Base-by-base conservation (phyloP, 2,113 vertebrate species). In the Arvicanthis niloticus region DNA sequence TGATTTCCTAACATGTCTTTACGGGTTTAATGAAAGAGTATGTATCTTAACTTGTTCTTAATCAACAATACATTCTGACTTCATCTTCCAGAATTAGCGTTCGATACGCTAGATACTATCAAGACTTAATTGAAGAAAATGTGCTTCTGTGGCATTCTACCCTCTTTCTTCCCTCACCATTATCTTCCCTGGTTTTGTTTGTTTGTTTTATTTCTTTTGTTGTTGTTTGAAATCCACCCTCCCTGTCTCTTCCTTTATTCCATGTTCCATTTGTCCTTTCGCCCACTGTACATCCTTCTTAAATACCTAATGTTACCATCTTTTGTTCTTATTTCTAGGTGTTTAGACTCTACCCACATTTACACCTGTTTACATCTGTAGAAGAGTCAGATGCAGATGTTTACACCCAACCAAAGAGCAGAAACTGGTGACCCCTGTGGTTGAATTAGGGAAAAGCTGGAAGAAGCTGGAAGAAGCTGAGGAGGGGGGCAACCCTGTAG, bases 21-120 rank as follows among this genome's bases (percentile, higher is more conserved):
- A 77, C 95, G 80, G 89, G 56, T 40, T 40, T 37, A 67, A 15
- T 48, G 13, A 81, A 90, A 82, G 1, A 17, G 58, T 80, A 70
- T 82, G 84, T 91, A 95, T 70, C 81, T 94, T 84, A 80, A 97
- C 48, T 75, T 91, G 3, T 45, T 75, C 40, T 21, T 19, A 26
- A 37, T 90, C 65, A 97, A 84, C 7, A 45, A 4, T 76, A 60
- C 5, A 34, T 96, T 93, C 22, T 96, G 85, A 97, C 29, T 93
- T 13, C 21, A 26, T 11, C 67, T 11, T 75, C 88, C 48, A 84
- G 93, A 87, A 8, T 90, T 15, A 67, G 9, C 5, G 5, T 67
- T 48, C 22, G 31, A 67, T 37, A 2, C 7, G 40, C 45, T 86
- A 67, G 29, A 21, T 67, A 34, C 29, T 48, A 12, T 67, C 42